A percentile compares a stretch with the other conserved stretches of the same genome.
phyloP scores from a whole-genome alignment of 1,140 invertebrate genomes.

The Caenorhabditis brenneri region DNA sequence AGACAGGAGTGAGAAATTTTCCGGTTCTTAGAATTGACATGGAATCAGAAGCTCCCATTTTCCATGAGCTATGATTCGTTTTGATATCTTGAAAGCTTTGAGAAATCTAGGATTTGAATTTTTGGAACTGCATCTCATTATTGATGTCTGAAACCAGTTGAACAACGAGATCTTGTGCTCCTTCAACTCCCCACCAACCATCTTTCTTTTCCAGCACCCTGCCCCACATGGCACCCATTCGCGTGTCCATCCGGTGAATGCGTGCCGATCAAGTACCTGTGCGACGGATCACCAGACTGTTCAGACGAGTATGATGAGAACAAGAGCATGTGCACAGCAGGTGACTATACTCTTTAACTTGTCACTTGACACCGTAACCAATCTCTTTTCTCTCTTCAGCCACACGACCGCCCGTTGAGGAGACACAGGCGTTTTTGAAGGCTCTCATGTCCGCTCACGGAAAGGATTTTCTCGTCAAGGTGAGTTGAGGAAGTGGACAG shows the following conservation, averaged over 20 bases:
- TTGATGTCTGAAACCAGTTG: too few relatives aligned
- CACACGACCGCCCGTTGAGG: conserved; percentile 92
- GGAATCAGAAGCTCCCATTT: too few relatives aligned
- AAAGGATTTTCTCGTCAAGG: conserved; percentile 91
- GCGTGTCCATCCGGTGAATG: conserved; percentile 90
- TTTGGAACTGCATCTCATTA: too few relatives aligned
- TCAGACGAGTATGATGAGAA: conserved; percentile 87
- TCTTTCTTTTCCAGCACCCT: conserved; percentile 63
- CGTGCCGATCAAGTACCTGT: conserved; percentile 85
- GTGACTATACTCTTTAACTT: conserved; percentile 74
- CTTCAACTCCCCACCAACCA: conserved; percentile 41
- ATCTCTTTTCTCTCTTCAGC: conserved; percentile 75
- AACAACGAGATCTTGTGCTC: background rate
- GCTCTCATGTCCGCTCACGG: conserved; percentile 89
- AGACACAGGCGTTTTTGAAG: conserved; percentile 90
- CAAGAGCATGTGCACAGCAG: conserved; percentile 88
- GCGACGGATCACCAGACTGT: conserved; percentile 89
- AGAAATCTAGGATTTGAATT: too few relatives aligned
- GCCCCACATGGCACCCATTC: conserved; percentile 79
- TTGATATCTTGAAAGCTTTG: too few relatives aligned
- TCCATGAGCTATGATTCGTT: too few relatives aligned
- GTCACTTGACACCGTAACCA: conserved; percentile 40
- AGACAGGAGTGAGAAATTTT: too few relatives aligned
- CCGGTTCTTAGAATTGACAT: too few relatives aligned
- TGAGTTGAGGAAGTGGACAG: conserved; percentile 8